Conservation (phyloP, 2,113 vertebrate species). For the Anolis sagrei region DNA sequence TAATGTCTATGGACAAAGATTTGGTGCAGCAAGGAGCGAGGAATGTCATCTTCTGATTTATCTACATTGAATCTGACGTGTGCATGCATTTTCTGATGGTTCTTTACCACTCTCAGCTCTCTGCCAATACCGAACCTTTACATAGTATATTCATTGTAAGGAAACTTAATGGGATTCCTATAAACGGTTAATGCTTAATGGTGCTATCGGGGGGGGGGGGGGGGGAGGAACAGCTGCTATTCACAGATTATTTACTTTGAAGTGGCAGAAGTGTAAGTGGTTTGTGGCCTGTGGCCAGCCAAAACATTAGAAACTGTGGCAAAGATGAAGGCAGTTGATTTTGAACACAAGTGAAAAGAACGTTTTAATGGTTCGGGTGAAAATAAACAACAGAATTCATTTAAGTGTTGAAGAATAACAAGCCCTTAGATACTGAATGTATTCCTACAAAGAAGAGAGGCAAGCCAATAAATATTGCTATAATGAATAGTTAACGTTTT, state of each 20-base stretch:
- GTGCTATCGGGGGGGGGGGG: background rate
- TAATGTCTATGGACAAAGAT: background rate
- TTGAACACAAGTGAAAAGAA: background rate
- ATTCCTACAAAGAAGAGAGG: background rate
- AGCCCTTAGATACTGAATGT: constrained; percentile 40
- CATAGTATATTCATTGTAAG: constrained; percentile 11
- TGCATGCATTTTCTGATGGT: background rate
- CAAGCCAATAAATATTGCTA: constrained; percentile 25
- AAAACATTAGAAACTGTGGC: background rate
- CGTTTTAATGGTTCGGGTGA: background rate
- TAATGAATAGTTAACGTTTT: constrained; percentile 28
- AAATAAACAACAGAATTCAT: constrained; percentile 38
- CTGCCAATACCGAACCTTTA: constrained; percentile 14
- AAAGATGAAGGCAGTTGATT: fast-evolving
- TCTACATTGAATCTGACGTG: fast-evolving
- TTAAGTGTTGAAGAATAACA: background rate
- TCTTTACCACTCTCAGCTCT: background rate
- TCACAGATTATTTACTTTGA: constrained; percentile 23
- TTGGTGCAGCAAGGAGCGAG: background rate
- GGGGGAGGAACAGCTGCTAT: constrained; percentile 14
- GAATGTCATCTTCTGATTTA: constrained; percentile 18
- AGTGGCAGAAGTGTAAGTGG: background rate
- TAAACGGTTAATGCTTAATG: background rate
- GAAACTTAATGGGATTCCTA: constrained; percentile 11
- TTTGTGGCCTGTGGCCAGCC: constrained; percentile 2